phyloP scores from a whole-genome alignment of 2,797 vertebrate species.

The Fistularia tabacaria region DNA sequence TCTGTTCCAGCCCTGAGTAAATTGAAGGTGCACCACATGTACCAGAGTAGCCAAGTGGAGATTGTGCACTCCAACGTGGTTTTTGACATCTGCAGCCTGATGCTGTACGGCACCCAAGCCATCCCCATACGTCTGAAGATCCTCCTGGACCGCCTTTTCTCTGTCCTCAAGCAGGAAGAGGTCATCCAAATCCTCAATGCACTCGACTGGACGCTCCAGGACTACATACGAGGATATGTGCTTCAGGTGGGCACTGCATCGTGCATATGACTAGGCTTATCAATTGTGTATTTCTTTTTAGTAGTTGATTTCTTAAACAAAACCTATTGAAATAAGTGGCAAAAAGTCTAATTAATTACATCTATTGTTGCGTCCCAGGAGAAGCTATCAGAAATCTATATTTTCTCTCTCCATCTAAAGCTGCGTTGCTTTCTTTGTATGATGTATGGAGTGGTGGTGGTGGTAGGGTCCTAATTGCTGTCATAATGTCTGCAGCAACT shows the following conservation, averaged over 20 bases:
- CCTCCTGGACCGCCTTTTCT: constrained; percentile 94
- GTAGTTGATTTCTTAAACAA: too few species aligned
- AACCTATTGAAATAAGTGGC: too few species aligned
- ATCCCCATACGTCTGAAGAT: constrained; percentile 95
- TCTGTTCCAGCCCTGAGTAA: constrained; percentile 86
- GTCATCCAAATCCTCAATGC: constrained; percentile 93
- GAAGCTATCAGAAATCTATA: too few species aligned
- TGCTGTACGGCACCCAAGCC: constrained; percentile 95
- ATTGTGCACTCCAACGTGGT: constrained; percentile 97
- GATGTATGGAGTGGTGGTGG: too few species aligned
- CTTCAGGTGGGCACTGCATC: constrained; percentile 80
- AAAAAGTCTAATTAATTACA: too few species aligned
- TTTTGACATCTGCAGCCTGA: constrained; percentile 96
- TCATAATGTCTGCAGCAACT: too few species aligned
- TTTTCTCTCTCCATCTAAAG: too few species aligned
- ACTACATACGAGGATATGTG: constrained; percentile 95
- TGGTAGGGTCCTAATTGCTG: too few species aligned
- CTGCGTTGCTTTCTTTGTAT: too few species aligned
- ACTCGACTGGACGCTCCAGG: constrained; percentile 94
- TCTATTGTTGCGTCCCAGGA: too few species aligned
- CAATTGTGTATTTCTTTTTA: too few species aligned
- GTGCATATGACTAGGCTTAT: too few species aligned
- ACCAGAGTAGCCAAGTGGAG: constrained; percentile 92
- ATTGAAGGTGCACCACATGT: constrained; percentile 86
- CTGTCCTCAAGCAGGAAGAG: constrained; percentile 93